A percentile compares a stretch with the other conserved stretches of the same genome.
phyloP scores from a whole-genome alignment of 2,797 vertebrate species.

The Sebastes variabilis region DNA sequence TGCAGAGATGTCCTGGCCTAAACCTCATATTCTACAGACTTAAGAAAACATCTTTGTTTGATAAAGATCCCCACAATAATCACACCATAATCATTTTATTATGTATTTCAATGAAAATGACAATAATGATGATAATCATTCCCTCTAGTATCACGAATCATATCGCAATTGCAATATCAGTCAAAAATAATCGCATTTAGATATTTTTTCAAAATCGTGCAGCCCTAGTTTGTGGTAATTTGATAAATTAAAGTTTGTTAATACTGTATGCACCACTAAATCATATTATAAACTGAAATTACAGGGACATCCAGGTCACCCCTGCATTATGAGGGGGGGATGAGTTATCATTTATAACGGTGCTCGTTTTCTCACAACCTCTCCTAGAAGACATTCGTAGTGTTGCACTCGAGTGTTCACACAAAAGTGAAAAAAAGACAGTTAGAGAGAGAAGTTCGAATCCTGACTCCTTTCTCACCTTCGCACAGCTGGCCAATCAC shows the following conservation, averaged over 20 bases:
- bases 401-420: no score
- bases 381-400: no score
- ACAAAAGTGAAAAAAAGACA: not conserved
- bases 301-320: rapidly evolving
- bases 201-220: no score
- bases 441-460: no score
- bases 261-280: not conserved
- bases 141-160: no score
- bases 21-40: not conserved
- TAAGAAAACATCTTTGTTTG: not conserved
- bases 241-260: no score
- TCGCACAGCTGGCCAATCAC: not conserved
- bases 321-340: not conserved
- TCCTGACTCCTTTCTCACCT: not conserved
- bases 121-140: not conserved
- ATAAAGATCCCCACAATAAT: not conserved
- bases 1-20: no score
- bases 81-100: not conserved
- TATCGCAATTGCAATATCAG: no score
- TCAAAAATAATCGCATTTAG: no score
- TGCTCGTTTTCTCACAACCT: no score
- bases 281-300: not conserved
- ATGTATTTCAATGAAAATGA: not conserved
- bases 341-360: no score
- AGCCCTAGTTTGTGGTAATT: not conserved